Conservation (phyloP, 2,797 vertebrate genomes). For the Carapus acus region DNA sequence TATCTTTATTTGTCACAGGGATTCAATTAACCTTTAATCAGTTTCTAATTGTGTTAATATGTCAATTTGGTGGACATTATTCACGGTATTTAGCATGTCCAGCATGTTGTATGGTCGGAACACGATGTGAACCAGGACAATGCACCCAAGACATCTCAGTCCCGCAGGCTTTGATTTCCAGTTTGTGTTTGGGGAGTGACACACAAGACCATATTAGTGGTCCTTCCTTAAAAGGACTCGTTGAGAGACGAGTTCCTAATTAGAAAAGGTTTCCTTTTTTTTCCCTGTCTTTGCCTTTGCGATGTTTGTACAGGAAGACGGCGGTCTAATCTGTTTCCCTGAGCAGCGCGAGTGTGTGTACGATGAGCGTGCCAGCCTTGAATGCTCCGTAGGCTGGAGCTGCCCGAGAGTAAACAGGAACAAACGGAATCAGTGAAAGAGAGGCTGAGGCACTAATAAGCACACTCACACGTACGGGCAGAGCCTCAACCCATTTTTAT, state of each 20-base stretch:
- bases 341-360: constrained; percentile 3
- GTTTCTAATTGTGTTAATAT: no score
- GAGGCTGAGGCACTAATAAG: constrained; percentile 3
- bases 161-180: no score
- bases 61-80: no score
- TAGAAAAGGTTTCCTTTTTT: no score
- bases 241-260: background rate
- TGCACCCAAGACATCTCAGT: no score
- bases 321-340: constrained; percentile 35
- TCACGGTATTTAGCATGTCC: no score
- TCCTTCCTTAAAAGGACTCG: constrained; percentile 33
- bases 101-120: no score
- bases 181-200: background rate
- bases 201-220: background rate
- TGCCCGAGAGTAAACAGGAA: constrained; percentile 51
- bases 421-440: constrained; percentile 33
- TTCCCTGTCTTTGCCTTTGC: background rate
- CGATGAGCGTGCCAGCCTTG: constrained; percentile 9
- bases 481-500: background rate
- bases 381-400: constrained; percentile 22
- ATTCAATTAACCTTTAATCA: no score
- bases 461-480: constrained; percentile 4
- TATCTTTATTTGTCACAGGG: no score
- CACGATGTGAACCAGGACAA: no score
- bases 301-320: constrained; percentile 14